These are phyloP conservation scores for Desmophyllum pertusum DNA, from an alignment of 92 coral and sea anemone genomes.

Conservation along the genomic window DNA sequence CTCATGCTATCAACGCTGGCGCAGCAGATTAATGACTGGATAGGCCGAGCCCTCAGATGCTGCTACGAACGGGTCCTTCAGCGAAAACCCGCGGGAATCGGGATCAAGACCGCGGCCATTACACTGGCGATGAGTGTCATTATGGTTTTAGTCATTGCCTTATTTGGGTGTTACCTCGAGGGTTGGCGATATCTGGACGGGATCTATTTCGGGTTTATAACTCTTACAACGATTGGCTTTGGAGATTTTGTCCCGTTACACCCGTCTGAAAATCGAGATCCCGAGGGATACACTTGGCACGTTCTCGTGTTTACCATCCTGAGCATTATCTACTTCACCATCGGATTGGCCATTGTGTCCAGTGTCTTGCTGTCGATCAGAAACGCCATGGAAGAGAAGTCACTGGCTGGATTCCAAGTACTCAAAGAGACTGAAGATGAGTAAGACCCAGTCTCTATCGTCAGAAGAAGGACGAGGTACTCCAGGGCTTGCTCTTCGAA, in stretches of 20 bases:
- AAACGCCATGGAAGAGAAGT: conserved; percentile 94
- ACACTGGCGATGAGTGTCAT: conserved; percentile 65
- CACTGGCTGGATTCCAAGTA: conserved; percentile 85
- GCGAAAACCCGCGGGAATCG: conserved; percentile 67
- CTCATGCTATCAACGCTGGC: conserved; percentile 95
- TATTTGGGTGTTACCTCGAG: conserved; percentile 83
- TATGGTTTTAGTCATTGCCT: conserved; percentile 89
- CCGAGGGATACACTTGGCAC: conserved; percentile 82
- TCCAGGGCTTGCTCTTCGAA: neutral
- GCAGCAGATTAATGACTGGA: conserved; percentile 77
- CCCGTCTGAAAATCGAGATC: conserved; percentile 90
- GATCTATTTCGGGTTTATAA: conserved; percentile 94
- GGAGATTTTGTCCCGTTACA: conserved; percentile 99
- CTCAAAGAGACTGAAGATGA: conserved; percentile 80
- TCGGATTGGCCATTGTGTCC: conserved; percentile 95
- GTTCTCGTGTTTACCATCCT: conserved; percentile 87
- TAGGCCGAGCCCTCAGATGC: conserved; percentile 56
- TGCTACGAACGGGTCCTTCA: conserved; percentile 62
- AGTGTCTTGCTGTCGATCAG: conserved; percentile 91
- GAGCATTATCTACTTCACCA: conserved; percentile 91
- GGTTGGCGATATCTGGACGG: conserved; percentile 96
- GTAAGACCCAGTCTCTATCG: neutral
- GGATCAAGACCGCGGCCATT: conserved; percentile 69
- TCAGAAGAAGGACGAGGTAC: neutral
- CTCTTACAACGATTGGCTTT: conserved; percentile 97